Conservation (phyloP, 2,888 invertebrate genomes). For the Thelaira solivaga region DNA sequence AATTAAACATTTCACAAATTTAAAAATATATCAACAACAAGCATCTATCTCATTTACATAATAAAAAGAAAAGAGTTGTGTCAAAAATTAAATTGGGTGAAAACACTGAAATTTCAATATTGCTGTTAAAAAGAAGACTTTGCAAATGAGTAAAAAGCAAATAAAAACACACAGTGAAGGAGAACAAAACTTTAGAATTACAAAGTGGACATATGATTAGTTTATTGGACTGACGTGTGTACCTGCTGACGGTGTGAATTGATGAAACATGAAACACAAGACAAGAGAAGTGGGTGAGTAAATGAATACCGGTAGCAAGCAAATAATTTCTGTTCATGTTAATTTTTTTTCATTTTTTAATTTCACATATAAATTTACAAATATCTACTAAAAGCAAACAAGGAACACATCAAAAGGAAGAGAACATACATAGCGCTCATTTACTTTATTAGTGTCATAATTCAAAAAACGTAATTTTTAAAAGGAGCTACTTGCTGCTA, state of each 20-base stretch:
- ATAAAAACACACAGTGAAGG: not conserved
- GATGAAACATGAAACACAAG: slow-evolving; percentile 45
- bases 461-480: too few species aligned
- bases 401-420: not conserved
- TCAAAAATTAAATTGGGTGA: slow-evolving; percentile 38
- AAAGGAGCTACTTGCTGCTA: too few species aligned
- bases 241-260: slow-evolving; percentile 5
- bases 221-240: not conserved
- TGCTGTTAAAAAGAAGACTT: too few species aligned
- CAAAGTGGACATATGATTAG: not conserved
- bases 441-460: too few species aligned
- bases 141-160: too few species aligned
- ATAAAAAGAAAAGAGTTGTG: too few species aligned
- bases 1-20: too few species aligned
- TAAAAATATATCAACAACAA: too few species aligned
- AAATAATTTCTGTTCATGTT: slow-evolving; percentile 2
- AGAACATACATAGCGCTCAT: too few species aligned
- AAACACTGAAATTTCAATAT: slow-evolving; percentile 49
- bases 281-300: not conserved
- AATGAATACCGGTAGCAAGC: slow-evolving; percentile 42
- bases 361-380: slow-evolving; percentile 20
- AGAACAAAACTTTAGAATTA: slow-evolving; percentile 4
- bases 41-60: too few species aligned
- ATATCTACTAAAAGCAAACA: not conserved
- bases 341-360: not conserved